A percentile compares a stretch with the other conserved stretches of the same genome.
Conservation (phyloP, 2,113 vertebrate genomes). For the Phrynosoma platyrhinos region DNA sequence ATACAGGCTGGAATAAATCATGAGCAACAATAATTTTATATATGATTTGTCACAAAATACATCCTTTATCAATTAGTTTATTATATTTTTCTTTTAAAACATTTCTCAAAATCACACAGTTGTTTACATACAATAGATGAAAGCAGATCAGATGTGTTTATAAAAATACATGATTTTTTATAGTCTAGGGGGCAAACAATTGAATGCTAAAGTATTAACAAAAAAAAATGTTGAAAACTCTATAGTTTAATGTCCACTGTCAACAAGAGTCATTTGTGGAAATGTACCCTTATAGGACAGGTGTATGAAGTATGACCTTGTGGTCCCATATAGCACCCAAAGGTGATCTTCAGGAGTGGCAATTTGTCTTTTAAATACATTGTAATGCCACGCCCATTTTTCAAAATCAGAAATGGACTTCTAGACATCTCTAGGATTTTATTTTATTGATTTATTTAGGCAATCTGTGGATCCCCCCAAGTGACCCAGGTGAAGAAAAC, state of each 20-base stretch:
- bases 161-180: not conserved
- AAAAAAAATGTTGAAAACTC: not conserved
- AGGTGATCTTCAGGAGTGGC: too few species aligned
- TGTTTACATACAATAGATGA: not conserved
- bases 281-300: not conserved
- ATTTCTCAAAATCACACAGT: not conserved
- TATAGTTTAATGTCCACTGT: not conserved
- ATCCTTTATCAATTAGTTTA: not conserved
- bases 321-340: too few species aligned
- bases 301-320: too few species aligned
- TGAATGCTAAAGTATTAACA: not conserved
- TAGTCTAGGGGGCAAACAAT: not conserved
- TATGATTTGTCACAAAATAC: not conserved
- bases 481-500: too few species aligned
- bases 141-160: not conserved
- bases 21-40: not conserved
- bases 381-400: too few species aligned
- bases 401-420: too few species aligned
- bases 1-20: not conserved
- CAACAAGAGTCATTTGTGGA: not conserved
- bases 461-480: too few species aligned
- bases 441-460: too few species aligned
- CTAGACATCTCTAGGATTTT: too few species aligned
- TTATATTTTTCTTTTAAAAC: not conserved
- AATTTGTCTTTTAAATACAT: not conserved